These are phyloP conservation scores for Andrena praecox DNA, from an alignment of 2,888 invertebrate species.

Conservation along the genomic window DNA sequence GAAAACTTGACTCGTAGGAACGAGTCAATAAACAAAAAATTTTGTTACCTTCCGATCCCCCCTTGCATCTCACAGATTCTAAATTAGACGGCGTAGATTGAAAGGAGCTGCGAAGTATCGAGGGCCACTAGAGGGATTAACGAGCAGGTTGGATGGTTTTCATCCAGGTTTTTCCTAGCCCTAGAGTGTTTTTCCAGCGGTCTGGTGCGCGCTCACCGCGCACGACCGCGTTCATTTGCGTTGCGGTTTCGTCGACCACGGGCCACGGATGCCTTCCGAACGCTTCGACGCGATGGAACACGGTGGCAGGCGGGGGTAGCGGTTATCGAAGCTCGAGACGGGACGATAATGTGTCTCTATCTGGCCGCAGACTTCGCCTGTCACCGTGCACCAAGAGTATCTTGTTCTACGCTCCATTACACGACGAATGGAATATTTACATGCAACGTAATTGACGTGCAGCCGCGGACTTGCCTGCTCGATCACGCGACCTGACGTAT, in stretches of 20 bases:
- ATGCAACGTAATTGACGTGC: slow-evolving; percentile 44
- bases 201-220: slow-evolving; percentile 54
- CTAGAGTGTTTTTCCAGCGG: slow-evolving; percentile 60
- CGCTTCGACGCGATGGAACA: slow-evolving; percentile 56
- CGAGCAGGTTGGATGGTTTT: slow-evolving; percentile 3
- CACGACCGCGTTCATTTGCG: slow-evolving; percentile 67
- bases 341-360: slow-evolving; percentile 63
- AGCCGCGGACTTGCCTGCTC: slow-evolving; percentile 12
- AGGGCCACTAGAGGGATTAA: slow-evolving; percentile 34
- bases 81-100: neutral
- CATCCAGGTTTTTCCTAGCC: slow-evolving; percentile 3
- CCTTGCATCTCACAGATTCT: neutral
- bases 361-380: slow-evolving; percentile 40
- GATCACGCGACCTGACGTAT: slow-evolving; percentile 50
- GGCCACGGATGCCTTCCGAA: slow-evolving; percentile 58
- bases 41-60: neutral
- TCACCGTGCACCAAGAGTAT: slow-evolving; percentile 33
- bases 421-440: slow-evolving; percentile 49
- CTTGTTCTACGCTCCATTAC: slow-evolving; percentile 57
- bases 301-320: slow-evolving; percentile 52
- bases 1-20: no score
- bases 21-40: neutral
- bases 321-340: slow-evolving; percentile 50
- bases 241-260: slow-evolving; percentile 64
- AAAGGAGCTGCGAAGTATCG: slow-evolving; percentile 1